A percentile compares a stretch with the other conserved stretches of the same genome.
Evolutionary conservation across 2,888 invertebrate genomes (phyloP).

Genomic region (Plagodis pulveraria): DNA sequence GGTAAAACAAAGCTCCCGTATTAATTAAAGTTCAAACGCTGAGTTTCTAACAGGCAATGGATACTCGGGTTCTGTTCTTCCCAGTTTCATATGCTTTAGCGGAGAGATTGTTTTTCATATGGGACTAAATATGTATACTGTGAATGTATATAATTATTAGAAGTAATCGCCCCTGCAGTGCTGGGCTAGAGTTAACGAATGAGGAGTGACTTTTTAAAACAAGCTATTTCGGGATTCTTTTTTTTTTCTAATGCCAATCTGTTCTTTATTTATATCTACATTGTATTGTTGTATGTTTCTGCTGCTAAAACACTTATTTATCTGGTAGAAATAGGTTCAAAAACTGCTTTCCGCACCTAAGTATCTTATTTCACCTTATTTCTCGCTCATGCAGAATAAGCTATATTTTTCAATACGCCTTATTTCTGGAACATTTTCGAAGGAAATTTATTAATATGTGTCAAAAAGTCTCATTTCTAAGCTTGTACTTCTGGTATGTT

Average conservation of each 20-base stretch:
- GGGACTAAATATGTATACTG: no score
- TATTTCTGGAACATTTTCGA: background rate
- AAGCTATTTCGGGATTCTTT: background rate
- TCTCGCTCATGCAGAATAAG: background rate
- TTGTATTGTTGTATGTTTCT: background rate
- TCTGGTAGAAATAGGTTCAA: background rate
- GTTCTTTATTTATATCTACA: background rate
- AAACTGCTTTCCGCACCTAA: background rate
- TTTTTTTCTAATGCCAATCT: background rate
- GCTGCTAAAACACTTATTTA: background rate
- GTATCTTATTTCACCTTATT: background rate
- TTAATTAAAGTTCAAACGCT: no score
- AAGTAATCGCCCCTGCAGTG: no score
- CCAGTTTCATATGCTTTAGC: no score
- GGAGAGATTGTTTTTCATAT: no score
- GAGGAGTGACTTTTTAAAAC: background rate
- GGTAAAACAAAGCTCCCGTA: no score
- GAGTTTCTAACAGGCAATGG: no score
- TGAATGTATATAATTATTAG: no score
- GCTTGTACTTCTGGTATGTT: no score
- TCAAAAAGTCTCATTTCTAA: background rate
- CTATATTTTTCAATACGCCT: background rate
- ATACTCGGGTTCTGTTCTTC: no score
- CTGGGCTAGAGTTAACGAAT: no score
- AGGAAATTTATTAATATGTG: background rate